Conservation (phyloP, 2,797 vertebrate genomes). For the Vipera ursinii region DNA sequence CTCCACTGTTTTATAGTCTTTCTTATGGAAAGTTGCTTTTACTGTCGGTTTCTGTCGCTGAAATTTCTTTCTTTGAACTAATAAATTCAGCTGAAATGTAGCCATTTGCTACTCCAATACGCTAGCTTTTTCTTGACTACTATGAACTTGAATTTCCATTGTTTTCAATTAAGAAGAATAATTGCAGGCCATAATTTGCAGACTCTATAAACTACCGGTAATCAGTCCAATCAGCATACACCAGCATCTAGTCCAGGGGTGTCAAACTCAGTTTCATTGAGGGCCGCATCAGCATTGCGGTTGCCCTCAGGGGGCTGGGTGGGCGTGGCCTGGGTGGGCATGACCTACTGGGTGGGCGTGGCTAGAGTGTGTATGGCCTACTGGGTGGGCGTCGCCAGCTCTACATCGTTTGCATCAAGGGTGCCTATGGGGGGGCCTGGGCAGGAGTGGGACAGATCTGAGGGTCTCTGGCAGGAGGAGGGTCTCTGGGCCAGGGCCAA, state of each 20-base stretch:
- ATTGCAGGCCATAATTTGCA: not conserved
- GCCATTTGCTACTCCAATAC: not conserved
- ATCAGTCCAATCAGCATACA: not conserved
- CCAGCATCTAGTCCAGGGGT: not conserved
- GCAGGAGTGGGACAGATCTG: no score
- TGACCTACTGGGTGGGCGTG: no score
- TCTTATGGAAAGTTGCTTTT: not conserved
- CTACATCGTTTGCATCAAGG: no score
- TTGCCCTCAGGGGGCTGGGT: no score
- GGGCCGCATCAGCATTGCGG: no score
- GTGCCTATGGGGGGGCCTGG: no score
- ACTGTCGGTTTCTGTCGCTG: not conserved
- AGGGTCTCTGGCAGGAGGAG: no score
- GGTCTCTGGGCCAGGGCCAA: no score
- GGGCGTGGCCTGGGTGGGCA: no score
- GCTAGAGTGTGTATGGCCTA: no score
- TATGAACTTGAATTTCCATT: not conserved
- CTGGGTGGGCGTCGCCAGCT: no score
- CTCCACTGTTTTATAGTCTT: not conserved
- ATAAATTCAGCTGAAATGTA: not conserved
- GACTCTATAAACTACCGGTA: not conserved
- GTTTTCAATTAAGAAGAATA: not conserved
- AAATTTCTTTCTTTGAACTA: not conserved
- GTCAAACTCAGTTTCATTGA: no score
- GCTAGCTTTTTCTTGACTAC: not conserved